Conservation (phyloP, 2,888 invertebrate genomes). For the Perithous albicinctus region DNA sequence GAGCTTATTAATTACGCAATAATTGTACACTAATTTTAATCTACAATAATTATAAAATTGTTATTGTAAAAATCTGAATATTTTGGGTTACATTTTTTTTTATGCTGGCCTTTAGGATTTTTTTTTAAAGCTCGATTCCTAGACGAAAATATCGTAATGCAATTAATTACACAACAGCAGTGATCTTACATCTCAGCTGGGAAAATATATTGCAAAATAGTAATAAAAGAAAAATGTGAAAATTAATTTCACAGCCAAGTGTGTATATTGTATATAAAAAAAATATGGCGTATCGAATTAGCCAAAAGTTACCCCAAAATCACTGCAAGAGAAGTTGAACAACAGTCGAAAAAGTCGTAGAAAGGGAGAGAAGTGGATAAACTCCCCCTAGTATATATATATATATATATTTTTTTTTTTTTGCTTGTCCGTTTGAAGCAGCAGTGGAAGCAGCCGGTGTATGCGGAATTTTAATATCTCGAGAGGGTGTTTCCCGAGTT, state of each 20-base stretch:
- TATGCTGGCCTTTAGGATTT: too few relatives aligned
- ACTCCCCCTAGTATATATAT: conserved; percentile 9
- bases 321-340: not conserved
- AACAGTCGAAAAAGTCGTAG: not conserved
- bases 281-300: conserved; percentile 17
- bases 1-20: too few relatives aligned
- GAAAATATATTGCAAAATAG: not conserved
- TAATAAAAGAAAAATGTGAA: not conserved
- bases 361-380: conserved; percentile 9
- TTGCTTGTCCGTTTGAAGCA: conserved; percentile 18
- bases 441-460: conserved; percentile 77
- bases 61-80: too few relatives aligned
- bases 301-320: conserved; percentile 26
- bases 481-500: conserved; percentile 76
- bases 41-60: too few relatives aligned
- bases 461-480: conserved; percentile 84
- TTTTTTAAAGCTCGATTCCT: too few relatives aligned
- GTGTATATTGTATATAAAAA: not conserved
- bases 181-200: too few relatives aligned
- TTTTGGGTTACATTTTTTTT: too few relatives aligned
- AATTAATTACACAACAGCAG: too few relatives aligned
- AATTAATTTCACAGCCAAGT: conserved; percentile 15
- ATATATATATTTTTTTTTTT: too few relatives aligned
- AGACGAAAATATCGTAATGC: too few relatives aligned
- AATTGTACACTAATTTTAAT: too few relatives aligned